A percentile compares a stretch with the other conserved stretches of the same genome.
Conservation (phyloP, 2,888 invertebrate species). For the Himalopsyche anomala region DNA sequence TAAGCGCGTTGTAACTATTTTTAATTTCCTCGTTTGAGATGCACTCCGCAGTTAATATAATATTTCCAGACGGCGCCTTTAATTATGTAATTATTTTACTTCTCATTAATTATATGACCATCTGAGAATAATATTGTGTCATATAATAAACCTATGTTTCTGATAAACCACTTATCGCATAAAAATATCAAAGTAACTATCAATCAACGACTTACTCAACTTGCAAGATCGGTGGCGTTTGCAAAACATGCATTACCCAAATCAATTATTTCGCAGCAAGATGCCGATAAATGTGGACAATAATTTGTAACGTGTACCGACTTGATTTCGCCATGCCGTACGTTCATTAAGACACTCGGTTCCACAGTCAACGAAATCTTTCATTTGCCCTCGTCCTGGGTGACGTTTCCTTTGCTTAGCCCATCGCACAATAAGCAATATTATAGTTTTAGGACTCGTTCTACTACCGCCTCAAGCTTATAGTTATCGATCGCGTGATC, state of each 20-base stretch:
- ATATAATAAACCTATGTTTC: neutral
- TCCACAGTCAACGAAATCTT: neutral
- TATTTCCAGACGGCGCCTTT: neutral
- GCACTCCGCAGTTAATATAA: too few species aligned
- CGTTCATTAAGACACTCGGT: neutral
- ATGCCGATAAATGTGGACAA: neutral
- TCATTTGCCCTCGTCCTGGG: neutral
- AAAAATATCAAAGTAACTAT: neutral
- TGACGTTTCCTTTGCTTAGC: neutral
- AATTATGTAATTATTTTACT: neutral
- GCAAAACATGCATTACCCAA: constrained; percentile 30
- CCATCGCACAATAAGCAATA: neutral
- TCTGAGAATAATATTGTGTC: neutral
- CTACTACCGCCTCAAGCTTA: neutral
- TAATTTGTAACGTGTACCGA: constrained; percentile 20
- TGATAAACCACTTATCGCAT: neutral
- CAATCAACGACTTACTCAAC: neutral
- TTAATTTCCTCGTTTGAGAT: too few species aligned
- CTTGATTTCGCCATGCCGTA: neutral
- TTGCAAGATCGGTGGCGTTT: neutral
- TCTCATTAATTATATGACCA: neutral
- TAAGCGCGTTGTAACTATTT: neutral
- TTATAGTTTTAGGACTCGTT: neutral
- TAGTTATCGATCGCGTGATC: neutral
- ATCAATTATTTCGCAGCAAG: constrained; percentile 2